Conservation (phyloP, 2,888 invertebrate species). For the Trachelus troglodyta region DNA sequence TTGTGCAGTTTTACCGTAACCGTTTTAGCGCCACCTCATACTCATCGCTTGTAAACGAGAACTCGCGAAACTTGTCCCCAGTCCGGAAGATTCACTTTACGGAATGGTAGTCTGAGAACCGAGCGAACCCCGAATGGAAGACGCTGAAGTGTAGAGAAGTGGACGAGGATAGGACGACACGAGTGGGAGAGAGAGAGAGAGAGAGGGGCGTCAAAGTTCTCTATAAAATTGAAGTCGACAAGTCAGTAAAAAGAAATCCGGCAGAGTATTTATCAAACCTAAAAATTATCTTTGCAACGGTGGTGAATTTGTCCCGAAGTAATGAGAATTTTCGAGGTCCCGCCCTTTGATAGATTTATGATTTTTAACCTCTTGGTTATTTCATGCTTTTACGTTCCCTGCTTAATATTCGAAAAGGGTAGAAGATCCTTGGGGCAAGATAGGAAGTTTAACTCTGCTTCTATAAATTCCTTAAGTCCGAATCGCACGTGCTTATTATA, state of each 20-base stretch:
- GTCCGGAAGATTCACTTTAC: slow-evolving; percentile 26
- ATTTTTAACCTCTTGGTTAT: not conserved
- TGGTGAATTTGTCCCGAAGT: not conserved
- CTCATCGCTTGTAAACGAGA: not conserved
- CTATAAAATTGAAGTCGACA: not conserved
- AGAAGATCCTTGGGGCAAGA: not conserved
- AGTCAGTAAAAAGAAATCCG: not conserved
- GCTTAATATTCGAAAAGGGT: not conserved
- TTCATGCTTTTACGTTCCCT: not conserved
- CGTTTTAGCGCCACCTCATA: not conserved
- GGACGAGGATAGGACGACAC: slow-evolving; percentile 10
- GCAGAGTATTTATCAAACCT: not conserved
- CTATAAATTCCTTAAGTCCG: not conserved
- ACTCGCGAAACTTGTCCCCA: slow-evolving; percentile 20
- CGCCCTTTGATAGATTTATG: not conserved
- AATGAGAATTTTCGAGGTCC: not conserved
- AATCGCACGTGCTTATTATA: not conserved
- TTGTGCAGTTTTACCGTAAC: not conserved
- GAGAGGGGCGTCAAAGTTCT: slow-evolving; percentile 2
- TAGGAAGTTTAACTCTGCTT: not conserved
- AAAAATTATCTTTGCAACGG: not conserved
- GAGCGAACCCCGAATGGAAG: not conserved
- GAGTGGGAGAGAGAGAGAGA: slow-evolving; percentile 10
- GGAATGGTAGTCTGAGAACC: not conserved
- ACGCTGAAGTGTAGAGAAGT: slow-evolving; percentile 16